Percentiles rank a stretch among this genome's conserved stretches.
Conservation (phyloP, 2,113 vertebrate genomes). For the cattle (Bos taurus) region DNA sequence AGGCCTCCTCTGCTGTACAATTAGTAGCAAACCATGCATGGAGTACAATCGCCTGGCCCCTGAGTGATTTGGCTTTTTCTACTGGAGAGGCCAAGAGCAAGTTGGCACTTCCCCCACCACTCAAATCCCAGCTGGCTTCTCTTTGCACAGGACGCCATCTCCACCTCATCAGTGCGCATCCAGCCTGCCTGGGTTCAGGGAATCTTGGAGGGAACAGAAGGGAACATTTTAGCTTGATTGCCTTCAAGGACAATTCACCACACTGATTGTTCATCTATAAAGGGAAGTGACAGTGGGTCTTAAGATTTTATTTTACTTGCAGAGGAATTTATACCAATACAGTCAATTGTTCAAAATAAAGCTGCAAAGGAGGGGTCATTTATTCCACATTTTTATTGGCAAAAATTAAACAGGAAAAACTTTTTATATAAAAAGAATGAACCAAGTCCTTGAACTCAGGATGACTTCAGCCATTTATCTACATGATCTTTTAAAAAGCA, state of each 20-base stretch:
- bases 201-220: neutral
- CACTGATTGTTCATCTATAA: neutral
- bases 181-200: conserved; percentile 37
- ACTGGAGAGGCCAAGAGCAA: conserved; percentile 42
- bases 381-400: neutral
- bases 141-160: conserved; percentile 12
- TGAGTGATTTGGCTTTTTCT: conserved; percentile 50
- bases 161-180: conserved; percentile 44
- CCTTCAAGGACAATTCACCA: conserved; percentile 10
- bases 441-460: neutral
- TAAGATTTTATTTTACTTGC: conserved; percentile 1
- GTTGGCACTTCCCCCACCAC: conserved; percentile 28
- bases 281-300: neutral
- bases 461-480: neutral
- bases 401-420: neutral
- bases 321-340: neutral
- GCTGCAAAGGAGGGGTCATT: neutral
- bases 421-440: neutral
- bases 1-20: conserved; percentile 48
- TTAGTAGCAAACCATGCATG: conserved; percentile 52
- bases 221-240: neutral
- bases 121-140: conserved; percentile 57
- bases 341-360: neutral
- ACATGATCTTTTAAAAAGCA: neutral
- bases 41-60: conserved; percentile 46